Percentiles rank a stretch among this genome's conserved stretches.
Conservation (phyloP, 2,888 invertebrate genomes). For the Pantelozetes paolii region DNA sequence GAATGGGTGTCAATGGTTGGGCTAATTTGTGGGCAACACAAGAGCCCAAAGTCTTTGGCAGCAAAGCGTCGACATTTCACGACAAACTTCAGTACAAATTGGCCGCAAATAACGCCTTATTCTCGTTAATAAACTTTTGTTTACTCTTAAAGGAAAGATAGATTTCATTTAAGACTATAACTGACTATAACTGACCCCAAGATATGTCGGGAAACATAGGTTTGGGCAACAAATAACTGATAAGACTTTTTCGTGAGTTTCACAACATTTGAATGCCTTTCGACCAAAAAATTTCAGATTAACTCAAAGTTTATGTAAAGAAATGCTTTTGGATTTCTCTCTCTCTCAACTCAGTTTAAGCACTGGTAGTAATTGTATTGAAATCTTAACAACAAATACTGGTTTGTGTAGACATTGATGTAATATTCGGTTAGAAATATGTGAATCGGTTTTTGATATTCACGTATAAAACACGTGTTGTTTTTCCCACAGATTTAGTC, state of each 20-base stretch:
- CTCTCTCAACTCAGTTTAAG: no score
- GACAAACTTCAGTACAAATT: no score
- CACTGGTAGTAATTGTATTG: background rate
- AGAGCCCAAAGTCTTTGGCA: background rate
- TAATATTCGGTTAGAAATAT: conserved; percentile 3
- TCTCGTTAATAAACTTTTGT: conserved; percentile 10
- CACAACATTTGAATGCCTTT: background rate
- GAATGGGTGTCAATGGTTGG: background rate
- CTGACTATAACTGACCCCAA: background rate
- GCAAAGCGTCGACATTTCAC: background rate
- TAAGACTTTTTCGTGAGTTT: background rate
- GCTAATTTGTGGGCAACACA: background rate
- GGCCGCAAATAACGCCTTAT: background rate
- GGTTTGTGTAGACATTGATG: conserved; percentile 26
- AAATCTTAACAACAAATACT: conserved; percentile 27
- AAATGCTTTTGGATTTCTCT: no score
- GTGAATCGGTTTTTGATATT: background rate
- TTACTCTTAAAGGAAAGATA: background rate
- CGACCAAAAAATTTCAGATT: no score
- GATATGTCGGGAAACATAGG: background rate
- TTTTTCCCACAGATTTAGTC: conserved; percentile 19
- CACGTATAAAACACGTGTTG: background rate
- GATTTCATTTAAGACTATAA: background rate
- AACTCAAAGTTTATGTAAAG: no score
- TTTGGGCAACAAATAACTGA: conserved; percentile 15